These are phyloP conservation scores for Scatophagus argus DNA, from an alignment of 2,113 vertebrate genomes.

Conservation along the genomic window DNA sequence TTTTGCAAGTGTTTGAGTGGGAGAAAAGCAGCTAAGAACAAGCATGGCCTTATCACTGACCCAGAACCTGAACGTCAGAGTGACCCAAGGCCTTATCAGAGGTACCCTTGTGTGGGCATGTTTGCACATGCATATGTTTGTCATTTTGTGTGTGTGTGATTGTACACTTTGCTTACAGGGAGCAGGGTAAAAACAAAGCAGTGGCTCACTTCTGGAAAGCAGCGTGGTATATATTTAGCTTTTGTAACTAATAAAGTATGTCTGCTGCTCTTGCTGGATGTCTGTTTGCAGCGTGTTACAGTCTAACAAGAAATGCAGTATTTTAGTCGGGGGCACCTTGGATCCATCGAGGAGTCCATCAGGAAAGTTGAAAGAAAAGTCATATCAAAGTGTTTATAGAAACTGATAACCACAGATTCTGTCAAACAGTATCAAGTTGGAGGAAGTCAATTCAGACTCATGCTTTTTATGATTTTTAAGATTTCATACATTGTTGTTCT, in stretches of 20 bases:
- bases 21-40: slow-evolving; percentile 62
- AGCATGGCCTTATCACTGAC: slow-evolving; percentile 70
- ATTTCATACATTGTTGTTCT: neutral
- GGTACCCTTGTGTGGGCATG: slow-evolving; percentile 7
- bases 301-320: slow-evolving; percentile 9
- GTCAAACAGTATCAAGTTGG: slow-evolving; percentile 25
- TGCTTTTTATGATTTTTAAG: slow-evolving; percentile 6
- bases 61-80: slow-evolving; percentile 60
- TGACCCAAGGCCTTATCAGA: slow-evolving; percentile 63
- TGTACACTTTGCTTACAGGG: neutral
- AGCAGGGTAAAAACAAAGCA: neutral
- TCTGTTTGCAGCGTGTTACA: slow-evolving; percentile 2
- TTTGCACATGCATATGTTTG: slow-evolving; percentile 15
- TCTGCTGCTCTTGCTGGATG: neutral
- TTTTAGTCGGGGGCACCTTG: slow-evolving; percentile 39
- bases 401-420: slow-evolving; percentile 29
- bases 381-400: slow-evolving; percentile 29
- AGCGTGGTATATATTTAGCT: neutral
- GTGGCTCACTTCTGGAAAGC: neutral
- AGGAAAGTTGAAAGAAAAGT: slow-evolving; percentile 34
- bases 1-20: slow-evolving; percentile 51
- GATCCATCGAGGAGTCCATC: slow-evolving; percentile 32
- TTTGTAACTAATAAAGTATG: neutral
- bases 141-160: slow-evolving; percentile 10
- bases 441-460: slow-evolving; percentile 5